A percentile compares a stretch with the other conserved stretches of the same genome.
Evolutionary conservation across 2,113 vertebrate genomes (phyloP).

Genomic region (Equus quagga): DNA sequence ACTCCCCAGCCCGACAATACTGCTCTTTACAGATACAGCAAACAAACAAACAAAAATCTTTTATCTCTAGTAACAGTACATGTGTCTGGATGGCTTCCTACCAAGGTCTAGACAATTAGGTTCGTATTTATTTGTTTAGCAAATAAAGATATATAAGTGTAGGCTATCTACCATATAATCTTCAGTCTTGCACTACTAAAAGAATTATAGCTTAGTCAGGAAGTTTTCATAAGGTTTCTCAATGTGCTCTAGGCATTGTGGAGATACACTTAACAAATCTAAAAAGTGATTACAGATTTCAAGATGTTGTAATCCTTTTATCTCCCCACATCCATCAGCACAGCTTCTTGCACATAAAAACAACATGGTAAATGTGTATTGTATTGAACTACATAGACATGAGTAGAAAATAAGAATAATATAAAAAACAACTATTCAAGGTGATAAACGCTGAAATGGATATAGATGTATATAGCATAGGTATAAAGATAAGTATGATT

Average conservation of each 20-base stretch:
- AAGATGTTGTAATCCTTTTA: background rate
- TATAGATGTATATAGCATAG: background rate
- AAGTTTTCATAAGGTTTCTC: background rate
- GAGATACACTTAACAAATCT: background rate
- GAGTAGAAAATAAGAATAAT: background rate
- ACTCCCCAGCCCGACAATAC: background rate
- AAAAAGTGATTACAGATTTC: background rate
- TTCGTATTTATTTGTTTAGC: background rate
- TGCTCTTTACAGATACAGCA: background rate
- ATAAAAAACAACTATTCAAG: background rate
- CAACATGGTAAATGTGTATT: background rate
- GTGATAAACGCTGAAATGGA: background rate
- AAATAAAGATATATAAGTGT: background rate
- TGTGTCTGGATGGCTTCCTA: background rate
- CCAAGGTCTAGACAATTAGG: background rate
- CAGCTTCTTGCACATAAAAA: background rate
- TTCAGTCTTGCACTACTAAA: background rate
- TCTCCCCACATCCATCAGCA: background rate
- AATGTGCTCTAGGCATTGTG: background rate
- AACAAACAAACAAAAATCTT: background rate
- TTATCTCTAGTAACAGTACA: background rate
- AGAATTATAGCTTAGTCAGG: background rate
- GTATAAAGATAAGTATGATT: background rate
- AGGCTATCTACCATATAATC: background rate
- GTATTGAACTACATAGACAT: background rate